Conservation (phyloP, 2,113 vertebrate species). For the Phocoena sinus region DNA sequence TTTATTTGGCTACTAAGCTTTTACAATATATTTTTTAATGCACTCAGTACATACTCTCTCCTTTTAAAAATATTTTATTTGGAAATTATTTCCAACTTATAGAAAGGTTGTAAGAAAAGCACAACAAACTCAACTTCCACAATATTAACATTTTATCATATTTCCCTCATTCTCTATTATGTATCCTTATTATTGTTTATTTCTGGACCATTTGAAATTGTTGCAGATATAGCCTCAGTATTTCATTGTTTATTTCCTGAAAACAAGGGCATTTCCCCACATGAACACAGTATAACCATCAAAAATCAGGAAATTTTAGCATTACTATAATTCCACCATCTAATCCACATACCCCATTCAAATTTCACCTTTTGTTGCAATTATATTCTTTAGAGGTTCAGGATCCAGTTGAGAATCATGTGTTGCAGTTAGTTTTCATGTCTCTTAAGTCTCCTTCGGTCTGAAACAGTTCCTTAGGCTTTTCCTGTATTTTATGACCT, state of each 20-base stretch:
- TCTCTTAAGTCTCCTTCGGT: background rate
- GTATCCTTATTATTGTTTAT: background rate
- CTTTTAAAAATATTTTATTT: background rate
- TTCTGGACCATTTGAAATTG: conserved; percentile 23
- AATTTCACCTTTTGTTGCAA: background rate
- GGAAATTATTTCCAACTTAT: background rate
- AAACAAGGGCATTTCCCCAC: background rate
- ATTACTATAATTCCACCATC: background rate
- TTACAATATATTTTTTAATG: background rate
- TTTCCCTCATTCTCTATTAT: background rate
- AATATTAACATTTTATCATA: background rate
- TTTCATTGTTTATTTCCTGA: background rate
- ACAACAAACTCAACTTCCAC: background rate
- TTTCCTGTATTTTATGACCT: background rate
- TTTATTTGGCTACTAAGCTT: background rate
- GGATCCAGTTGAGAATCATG: background rate
- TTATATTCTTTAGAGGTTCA: background rate
- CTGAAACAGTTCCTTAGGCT: background rate
- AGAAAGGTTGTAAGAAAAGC: background rate
- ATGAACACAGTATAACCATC: background rate
- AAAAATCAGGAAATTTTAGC: background rate
- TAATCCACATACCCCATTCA: background rate
- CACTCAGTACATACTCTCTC: background rate
- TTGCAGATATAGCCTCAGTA: background rate
- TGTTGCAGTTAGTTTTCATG: background rate